Base-by-base conservation (phyloP, 2,797 vertebrate species). In the Bryconaethiops microstoma region DNA sequence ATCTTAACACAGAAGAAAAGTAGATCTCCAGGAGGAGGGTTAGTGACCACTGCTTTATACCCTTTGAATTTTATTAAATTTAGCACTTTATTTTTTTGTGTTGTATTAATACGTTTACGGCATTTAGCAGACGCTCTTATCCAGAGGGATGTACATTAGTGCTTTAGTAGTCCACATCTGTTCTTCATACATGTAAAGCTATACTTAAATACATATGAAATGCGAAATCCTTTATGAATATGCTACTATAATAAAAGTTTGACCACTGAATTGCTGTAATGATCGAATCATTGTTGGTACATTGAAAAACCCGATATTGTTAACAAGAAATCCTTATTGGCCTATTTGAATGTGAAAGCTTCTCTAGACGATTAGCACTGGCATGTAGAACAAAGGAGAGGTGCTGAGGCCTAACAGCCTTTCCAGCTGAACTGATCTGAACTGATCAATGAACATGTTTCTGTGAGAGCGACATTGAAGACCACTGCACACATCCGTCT, bases 371-470 rank as follows among this genome's bases (percentile, higher is more conserved):
- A 35, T 35, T 35, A 48, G 12, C 45, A 48, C 1, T 48, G 45
- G 45, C 12, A 1, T 71, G 4, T 54, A 42, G n/a, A 12, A 2
- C 0, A 12, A 59, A 45, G 45, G 9, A 45, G 55, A 13, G n/a
- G 2, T 60, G 40, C 7, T 68, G 52, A 45, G 52, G 1, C 52
- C 39, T 59, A 54, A 35, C 23, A 13, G 57, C 21, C 35, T 77
- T 75, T 78, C 60, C 39, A 68, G 52, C 21, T 80, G 71, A 65
- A 74, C 19, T 67, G 5, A 50, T 69, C 39, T 13, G n/a, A 52
- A 78, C 70, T 81, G 80, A 85, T 81, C 80, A 76, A 45, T 83
- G 6, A 19, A 52, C 39, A 76, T 75, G 42, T 76, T 77, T 64
- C 48, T 55, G 48, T 25, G 48, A 69, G 63, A 69, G 45, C 9